These are phyloP conservation scores for Labeo calbasu DNA, from an alignment of 2,797 vertebrate genomes.

Conservation along the genomic window DNA sequence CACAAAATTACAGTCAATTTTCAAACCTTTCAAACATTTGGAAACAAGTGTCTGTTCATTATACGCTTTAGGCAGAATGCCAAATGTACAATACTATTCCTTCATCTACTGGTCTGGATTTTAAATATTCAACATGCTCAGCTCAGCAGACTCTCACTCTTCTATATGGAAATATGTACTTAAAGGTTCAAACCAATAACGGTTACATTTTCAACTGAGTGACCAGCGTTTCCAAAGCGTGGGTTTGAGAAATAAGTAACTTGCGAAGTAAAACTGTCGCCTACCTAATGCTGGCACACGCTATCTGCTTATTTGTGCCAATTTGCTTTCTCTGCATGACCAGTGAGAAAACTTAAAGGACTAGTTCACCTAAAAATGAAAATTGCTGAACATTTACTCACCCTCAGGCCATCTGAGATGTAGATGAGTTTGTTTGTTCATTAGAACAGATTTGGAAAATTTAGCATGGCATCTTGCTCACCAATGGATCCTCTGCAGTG, in stretches of 20 bases:
- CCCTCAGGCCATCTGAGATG: neutral
- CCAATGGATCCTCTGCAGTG: no score
- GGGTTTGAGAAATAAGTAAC: constrained; percentile 45
- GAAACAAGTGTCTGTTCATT: constrained; percentile 20
- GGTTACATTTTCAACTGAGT: constrained; percentile 35
- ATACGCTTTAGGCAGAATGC: constrained; percentile 12
- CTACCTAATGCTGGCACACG: constrained; percentile 2
- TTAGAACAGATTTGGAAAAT: neutral
- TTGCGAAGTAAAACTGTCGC: constrained; percentile 30
- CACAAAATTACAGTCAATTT: neutral
- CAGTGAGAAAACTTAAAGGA: neutral
- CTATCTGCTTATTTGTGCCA: neutral
- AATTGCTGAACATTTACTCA: neutral
- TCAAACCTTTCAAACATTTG: neutral
- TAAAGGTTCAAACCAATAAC: constrained; percentile 36
- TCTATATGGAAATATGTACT: constrained; percentile 56
- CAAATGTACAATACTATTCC: constrained; percentile 33
- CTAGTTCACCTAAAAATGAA: neutral
- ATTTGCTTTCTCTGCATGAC: neutral
- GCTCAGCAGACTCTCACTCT: constrained; percentile 46
- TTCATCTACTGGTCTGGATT: constrained; percentile 13
- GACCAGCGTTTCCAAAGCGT: constrained; percentile 22
- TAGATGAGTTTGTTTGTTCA: neutral
- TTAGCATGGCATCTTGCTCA: neutral
- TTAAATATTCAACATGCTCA: constrained; percentile 53